Evolutionary conservation across 2,888 invertebrate species (phyloP).

Genomic region (Ommatoiulus sabulosus): DNA sequence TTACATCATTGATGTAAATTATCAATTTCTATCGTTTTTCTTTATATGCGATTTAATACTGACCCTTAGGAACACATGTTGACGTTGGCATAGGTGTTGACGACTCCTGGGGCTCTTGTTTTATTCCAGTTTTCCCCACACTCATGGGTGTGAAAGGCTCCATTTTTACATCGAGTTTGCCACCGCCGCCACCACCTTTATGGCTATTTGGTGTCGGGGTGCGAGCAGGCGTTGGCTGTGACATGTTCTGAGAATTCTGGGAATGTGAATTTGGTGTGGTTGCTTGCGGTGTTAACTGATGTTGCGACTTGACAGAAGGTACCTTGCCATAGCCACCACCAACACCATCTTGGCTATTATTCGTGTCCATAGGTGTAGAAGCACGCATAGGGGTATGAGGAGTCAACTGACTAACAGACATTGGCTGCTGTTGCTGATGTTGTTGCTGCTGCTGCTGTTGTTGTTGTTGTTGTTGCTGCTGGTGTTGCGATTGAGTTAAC

Average conservation of each 20-base stretch:
- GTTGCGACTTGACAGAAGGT: constrained; percentile 61
- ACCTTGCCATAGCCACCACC: not conserved
- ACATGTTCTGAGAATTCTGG: constrained; percentile 53
- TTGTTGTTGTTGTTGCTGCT: constrained; percentile 64
- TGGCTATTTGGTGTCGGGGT: constrained; percentile 61
- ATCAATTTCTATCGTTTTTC: constrained; percentile 1
- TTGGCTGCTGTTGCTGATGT: constrained; percentile 58
- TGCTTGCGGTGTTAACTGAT: constrained; percentile 62
- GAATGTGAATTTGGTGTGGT: constrained; percentile 59
- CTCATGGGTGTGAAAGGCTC: not conserved
- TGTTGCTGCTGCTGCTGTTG: constrained; percentile 68
- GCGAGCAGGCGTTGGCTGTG: constrained; percentile 60
- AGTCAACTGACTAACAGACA: constrained; percentile 57
- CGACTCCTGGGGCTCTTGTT: constrained; percentile 70
- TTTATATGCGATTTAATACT: constrained; percentile 43
- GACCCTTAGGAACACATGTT: constrained; percentile 59
- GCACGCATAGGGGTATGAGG: constrained; percentile 51
- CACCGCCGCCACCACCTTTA: constrained; percentile 53
- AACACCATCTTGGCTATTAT: constrained; percentile 51
- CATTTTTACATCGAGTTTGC: constrained; percentile 47
- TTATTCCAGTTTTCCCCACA: constrained; percentile 65
- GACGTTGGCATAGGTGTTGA: constrained; percentile 59
- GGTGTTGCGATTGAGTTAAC: constrained; percentile 59
- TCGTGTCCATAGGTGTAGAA: constrained; percentile 55
- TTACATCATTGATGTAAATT: no score